Base-by-base conservation (phyloP, 2,888 invertebrate species). In the Agrotis ipsilon region DNA sequence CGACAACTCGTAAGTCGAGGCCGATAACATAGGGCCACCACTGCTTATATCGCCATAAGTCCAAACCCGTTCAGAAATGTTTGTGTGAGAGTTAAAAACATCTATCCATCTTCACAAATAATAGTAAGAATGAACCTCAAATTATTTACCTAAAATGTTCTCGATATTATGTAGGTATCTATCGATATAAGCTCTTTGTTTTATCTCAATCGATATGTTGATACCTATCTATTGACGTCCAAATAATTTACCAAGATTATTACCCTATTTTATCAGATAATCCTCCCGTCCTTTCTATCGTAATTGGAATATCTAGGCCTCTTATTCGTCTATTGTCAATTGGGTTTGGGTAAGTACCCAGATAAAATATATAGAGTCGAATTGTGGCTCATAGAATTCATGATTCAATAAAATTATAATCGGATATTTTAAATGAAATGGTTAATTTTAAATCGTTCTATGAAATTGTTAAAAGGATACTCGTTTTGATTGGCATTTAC, bases 201-300 rank as follows among this genome's bases (percentile, higher is more conserved):
- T n/a, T 13, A 24, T 52, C 52, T 52, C 11, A 54, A 27, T 27
- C 11, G n/a, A n/a, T 11, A n/a, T 3, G 27, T 39, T 39, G 39
- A 39, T n/a, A 55, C 13, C 5, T 55, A n/a, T 32, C 2, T 45
- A 3, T 27, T 7, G 43, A 46, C 16, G 43, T 27, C n/a, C 32
- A 13, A 43, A 16, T 24, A 24, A 14, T 45, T 72, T n/a, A 0
- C 9, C 32, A 14, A 49, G 21, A 45, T 45, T 62, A 72, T 71
- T 18, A 5, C 11, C 27, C 48, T n/a, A 11, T 45, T 54, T 43
- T 43, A 21, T 62, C 1, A 43, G 27, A n/a, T 72, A 55, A 39
- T 54, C 27, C 43, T 13, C 4, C 14, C 27, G 19, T 43, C 7
- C n/a, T 61, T 45, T 52, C 3, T 6, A 18, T 18, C 13, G 14